These are phyloP conservation scores for Cheumatopsyche charites DNA, from an alignment of 1,140 invertebrate genomes.

Conservation along the genomic window DNA sequence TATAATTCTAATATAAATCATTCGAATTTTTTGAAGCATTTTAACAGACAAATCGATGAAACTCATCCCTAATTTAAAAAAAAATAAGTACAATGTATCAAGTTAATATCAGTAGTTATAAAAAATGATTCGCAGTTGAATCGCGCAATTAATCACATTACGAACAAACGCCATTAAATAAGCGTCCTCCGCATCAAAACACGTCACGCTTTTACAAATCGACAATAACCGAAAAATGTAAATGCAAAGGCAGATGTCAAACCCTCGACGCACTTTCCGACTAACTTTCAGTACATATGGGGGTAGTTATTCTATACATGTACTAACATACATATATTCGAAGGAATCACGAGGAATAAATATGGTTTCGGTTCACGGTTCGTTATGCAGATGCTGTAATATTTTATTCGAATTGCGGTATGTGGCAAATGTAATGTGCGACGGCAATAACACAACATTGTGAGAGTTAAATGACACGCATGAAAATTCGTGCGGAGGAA, in stretches of 20 bases:
- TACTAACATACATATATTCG: no score
- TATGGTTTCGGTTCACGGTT: conserved; percentile 21
- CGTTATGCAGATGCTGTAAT: background rate
- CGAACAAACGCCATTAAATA: background rate
- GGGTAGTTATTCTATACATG: no score
- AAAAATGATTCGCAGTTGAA: background rate
- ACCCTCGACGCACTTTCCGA: no score
- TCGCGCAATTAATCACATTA: conserved; percentile 7
- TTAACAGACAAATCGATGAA: background rate
- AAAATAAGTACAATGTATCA: background rate
- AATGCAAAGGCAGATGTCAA: conserved; percentile 6
- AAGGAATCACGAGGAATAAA: background rate
- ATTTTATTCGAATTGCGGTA: background rate
- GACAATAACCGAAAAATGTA: background rate
- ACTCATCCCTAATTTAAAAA: background rate
- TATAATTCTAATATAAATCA: no score
- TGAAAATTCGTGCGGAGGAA: background rate
- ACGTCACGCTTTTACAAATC: background rate
- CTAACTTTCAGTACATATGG: no score
- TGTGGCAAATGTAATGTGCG: no score
- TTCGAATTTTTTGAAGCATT: background rate
- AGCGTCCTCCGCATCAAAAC: background rate
- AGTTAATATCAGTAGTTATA: background rate
- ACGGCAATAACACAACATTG: background rate
- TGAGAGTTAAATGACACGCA: conserved; percentile 23